Conservation (phyloP, 2,113 vertebrate genomes). For the Gasterosteus aculeatus region DNA sequence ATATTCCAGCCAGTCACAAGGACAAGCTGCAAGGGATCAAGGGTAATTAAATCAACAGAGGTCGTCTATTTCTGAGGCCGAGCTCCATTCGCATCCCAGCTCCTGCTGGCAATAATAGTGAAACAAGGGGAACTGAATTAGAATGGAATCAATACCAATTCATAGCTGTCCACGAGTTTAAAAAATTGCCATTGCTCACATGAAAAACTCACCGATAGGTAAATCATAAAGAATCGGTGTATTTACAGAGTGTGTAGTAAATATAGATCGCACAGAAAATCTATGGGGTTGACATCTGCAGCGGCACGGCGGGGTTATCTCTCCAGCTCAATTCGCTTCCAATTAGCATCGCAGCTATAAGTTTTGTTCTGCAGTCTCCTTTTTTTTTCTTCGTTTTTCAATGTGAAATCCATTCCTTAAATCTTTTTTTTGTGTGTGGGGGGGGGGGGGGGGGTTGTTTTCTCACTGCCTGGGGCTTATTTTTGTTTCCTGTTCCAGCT, state of each 20-base stretch:
- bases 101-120: conserved; percentile 51
- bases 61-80: conserved; percentile 58
- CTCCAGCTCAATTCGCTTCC: conserved; percentile 65
- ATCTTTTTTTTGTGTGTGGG: conserved; percentile 54
- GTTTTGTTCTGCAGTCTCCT: conserved; percentile 58
- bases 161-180: conserved; percentile 68
- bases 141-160: conserved; percentile 79
- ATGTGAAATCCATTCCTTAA: conserved; percentile 71
- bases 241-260: conserved; percentile 70
- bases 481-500: conserved; percentile 54
- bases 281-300: conserved; percentile 66
- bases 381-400: conserved; percentile 68
- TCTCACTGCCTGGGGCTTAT: conserved; percentile 44
- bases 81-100: conserved; percentile 48
- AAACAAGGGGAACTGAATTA: conserved; percentile 71
- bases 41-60: conserved; percentile 69
- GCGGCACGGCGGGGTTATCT: conserved; percentile 62
- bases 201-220: conserved; percentile 66
- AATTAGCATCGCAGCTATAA: conserved; percentile 74
- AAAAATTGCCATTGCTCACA: conserved; percentile 67
- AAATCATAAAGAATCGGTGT: conserved; percentile 78
- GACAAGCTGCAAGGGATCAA: conserved; percentile 44
- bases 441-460: conserved; percentile 51
- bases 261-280: conserved; percentile 80
- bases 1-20: conserved; percentile 33